A percentile compares a stretch with the other conserved stretches of the same genome.
phyloP scores from a whole-genome alignment of 2,113 vertebrate species.

The Pandion haliaetus region DNA sequence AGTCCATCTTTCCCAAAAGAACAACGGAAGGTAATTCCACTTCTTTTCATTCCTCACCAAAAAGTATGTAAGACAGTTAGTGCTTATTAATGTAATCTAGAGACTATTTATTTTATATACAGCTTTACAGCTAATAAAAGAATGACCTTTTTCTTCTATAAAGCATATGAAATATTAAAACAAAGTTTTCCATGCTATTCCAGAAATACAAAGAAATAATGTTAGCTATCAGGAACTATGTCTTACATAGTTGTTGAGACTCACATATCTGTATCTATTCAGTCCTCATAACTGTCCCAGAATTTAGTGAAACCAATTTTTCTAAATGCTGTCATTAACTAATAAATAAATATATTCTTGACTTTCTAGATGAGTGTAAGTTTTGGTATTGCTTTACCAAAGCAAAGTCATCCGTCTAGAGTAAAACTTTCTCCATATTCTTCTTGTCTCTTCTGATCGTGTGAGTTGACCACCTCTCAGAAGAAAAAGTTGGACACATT shows the following conservation, averaged over 20 bases:
- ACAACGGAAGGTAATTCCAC: not conserved
- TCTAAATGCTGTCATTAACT: not conserved
- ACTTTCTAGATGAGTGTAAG: not conserved
- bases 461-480: not conserved
- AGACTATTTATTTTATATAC: not conserved
- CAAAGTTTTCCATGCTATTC: not conserved
- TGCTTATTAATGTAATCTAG: not conserved
- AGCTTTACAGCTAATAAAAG: not conserved
- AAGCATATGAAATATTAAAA: not conserved
- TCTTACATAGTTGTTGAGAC: not conserved
- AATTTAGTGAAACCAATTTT: not conserved
- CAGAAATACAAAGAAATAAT: not conserved
- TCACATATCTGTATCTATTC: not conserved
- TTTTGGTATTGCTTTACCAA: not conserved
- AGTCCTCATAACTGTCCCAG: not conserved
- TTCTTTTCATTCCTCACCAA: not conserved
- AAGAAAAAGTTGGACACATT: not conserved
- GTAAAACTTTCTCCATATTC: not conserved
- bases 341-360: not conserved
- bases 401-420: not conserved
- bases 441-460: not conserved
- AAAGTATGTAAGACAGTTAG: not conserved
- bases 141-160: not conserved
- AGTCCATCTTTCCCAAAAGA: accelerated
- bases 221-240: not conserved